Evolutionary conservation across 2,797 vertebrate genomes (phyloP), one percentile per base, ranked within the genome.

Genomic region (Ispidina picta): DNA sequence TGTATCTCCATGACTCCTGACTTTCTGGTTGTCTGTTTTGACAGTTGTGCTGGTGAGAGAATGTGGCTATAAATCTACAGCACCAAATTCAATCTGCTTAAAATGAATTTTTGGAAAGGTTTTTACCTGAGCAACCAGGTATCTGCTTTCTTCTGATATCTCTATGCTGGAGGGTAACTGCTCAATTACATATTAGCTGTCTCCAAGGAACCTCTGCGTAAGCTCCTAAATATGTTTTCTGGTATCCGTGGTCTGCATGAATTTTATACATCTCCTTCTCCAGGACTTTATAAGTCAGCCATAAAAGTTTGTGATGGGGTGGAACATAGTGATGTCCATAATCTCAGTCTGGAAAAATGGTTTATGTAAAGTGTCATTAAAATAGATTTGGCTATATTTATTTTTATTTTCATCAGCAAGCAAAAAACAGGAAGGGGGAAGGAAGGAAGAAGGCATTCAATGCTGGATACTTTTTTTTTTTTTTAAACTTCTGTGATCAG

Each of bases 271-370:
- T 78, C 89, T 88, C 81, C 86, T 94, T 95, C 88, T 91, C 75
- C 37, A 35, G 81, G 78, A 93, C 88, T 92, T 93, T 91, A 87
- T 88, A 95, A 91, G 91, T 94, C 75, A 86, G 55, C 51, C 2
- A 4, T 96, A 96, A 95, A 96, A 90, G 89, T 94, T 95, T 96
- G 92, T 88, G 92, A 85, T 62, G 62, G 91, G 91, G 55, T 90
- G 83, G 89, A 94, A 89, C 69, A 78, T 15, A 75, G 72, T 66
- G 76, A 89, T 87, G 73, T 92, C 79, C 90, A 33, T 90, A 93
- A 90, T 72, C 58, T 91, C 91, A 91, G 90, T 56, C 88, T 95
- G 86, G 92, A 96, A 96, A 94, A 94, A 93, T 78, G 75, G 51
- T 95, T 95, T 94, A 85, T 93, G 88, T 66, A 85, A 90, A 87